Evolutionary conservation across 2,113 vertebrate genomes (phyloP), one percentile per base, ranked within the genome.

Genomic region (Trochalopteron elliotii): DNA sequence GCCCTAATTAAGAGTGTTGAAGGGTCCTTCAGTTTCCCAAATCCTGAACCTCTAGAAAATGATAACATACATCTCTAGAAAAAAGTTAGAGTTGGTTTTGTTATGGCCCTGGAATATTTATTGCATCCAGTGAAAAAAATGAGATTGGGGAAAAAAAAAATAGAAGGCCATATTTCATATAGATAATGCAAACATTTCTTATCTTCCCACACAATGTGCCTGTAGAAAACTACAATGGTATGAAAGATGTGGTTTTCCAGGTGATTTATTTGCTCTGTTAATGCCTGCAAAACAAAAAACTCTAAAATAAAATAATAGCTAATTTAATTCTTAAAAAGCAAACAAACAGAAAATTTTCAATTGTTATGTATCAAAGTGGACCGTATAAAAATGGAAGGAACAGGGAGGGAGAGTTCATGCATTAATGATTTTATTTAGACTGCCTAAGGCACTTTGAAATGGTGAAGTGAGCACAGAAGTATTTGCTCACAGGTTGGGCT

Each of bases 401-500:
- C 11, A 33, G 33, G 7, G 59, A 21, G 27, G 25, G 23, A 53
- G 42, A 45, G 27, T 12, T 59, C 47, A 25, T 22, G 55, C 27
- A 5, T 24, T 7, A 50, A 27, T 9, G 49, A 9, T 57, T 56
- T 40, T 22, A 14, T 50, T 77, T 63, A 37, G 52, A 53, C n/a
- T 69, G 30, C 20, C 35, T 25, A 37, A 40, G 64, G 25, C 20
- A 16, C 47, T 70, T 45, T 24, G 39, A n/a, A 61, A 53, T 16
- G 28, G 13, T 42, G 22, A 64, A 56, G 25, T 42, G 35, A 13
- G 7, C 30, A 40, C 0, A 0, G 65, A 31, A 9, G 6, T 15
- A 0, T 42, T 63, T 25, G 57, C 9, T 12, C 42, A 31, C 22
- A 30, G 23, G 40, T 11, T 79, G 75, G 35, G 21, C 40, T 47